Percentiles rank a stretch among this genome's conserved stretches.
Evolutionary conservation across 1,140 invertebrate genomes (phyloP).

Genomic region (Melitaea cinxia): DNA sequence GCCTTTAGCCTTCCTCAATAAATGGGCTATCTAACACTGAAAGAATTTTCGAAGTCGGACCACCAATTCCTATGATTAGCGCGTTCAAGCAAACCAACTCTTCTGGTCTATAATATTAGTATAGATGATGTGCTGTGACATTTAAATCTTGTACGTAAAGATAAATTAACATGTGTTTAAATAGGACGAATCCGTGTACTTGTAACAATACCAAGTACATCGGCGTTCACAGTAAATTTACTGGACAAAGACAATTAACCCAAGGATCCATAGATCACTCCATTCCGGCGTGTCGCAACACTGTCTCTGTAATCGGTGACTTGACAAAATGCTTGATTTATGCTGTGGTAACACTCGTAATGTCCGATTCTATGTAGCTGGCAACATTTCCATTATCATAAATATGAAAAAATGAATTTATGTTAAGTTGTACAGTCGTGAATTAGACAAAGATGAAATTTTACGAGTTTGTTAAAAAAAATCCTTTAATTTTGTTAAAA

Average conservation of each 20-base stretch:
- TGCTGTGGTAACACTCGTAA: neutral
- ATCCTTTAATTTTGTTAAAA: no score
- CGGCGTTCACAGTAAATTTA: constrained; percentile 5
- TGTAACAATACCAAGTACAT: neutral
- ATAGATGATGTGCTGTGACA: no score
- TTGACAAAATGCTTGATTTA: constrained; percentile 46
- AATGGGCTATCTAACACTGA: no score
- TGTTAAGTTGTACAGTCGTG: neutral
- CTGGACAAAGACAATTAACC: constrained; percentile 40
- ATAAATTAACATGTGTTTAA: neutral
- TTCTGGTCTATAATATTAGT: no score
- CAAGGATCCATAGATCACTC: constrained; percentile 38
- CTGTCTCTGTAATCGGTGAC: constrained; percentile 34
- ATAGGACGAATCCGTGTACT: neutral
- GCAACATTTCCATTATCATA: neutral
- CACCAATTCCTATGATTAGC: no score
- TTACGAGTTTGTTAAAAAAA: no score
- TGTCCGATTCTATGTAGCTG: neutral
- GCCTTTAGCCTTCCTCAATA: no score
- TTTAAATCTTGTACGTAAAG: neutral
- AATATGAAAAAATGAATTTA: neutral
- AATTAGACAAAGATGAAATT: no score
- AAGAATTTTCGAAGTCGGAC: no score
- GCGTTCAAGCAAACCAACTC: no score
- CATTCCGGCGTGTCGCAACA: constrained; percentile 41